Conservation (phyloP, 2,797 vertebrate genomes). For the Sandelia bainsii region DNA sequence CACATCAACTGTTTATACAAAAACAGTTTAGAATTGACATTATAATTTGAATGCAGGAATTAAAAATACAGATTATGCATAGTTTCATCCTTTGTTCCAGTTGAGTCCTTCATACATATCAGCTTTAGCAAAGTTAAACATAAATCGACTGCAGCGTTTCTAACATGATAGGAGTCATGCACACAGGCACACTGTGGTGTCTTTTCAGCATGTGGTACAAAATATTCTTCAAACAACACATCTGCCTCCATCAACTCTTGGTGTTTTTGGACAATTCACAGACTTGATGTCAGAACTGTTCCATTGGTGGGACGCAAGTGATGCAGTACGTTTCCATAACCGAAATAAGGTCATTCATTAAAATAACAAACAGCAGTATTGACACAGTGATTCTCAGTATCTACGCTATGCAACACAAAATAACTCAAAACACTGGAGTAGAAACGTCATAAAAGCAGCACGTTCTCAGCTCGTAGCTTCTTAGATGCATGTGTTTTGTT, state of each 20-base stretch:
- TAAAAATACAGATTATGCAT: not conserved
- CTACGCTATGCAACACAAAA: not conserved
- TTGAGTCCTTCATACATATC: slow-evolving; percentile 2
- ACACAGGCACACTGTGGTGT: not conserved
- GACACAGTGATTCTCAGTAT: not conserved
- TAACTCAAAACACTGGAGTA: not conserved
- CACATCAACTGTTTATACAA: too few relatives aligned
- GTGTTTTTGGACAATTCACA: slow-evolving; percentile 8
- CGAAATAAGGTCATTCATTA: slow-evolving; percentile 31
- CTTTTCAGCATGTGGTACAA: slow-evolving; percentile 24
- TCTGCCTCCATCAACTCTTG: slow-evolving; percentile 15
- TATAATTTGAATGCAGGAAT: not conserved
- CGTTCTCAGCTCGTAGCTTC: not conserved
- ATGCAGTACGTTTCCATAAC: slow-evolving; percentile 24
- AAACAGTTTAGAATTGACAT: not conserved
- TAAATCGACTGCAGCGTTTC: not conserved
- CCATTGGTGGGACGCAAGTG: slow-evolving; percentile 9
- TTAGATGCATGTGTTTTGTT: too few relatives aligned
- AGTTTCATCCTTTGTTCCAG: not conserved
- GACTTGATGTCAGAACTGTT: slow-evolving; percentile 47
- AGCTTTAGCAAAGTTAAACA: not conserved
- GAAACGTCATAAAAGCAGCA: not conserved
- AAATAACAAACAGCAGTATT: slow-evolving; percentile 17
- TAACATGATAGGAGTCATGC: not conserved
- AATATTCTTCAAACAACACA: slow-evolving; percentile 38